Base-by-base conservation (phyloP, 2,113 vertebrate genomes). In the Hippocampus guttulatus region DNA sequence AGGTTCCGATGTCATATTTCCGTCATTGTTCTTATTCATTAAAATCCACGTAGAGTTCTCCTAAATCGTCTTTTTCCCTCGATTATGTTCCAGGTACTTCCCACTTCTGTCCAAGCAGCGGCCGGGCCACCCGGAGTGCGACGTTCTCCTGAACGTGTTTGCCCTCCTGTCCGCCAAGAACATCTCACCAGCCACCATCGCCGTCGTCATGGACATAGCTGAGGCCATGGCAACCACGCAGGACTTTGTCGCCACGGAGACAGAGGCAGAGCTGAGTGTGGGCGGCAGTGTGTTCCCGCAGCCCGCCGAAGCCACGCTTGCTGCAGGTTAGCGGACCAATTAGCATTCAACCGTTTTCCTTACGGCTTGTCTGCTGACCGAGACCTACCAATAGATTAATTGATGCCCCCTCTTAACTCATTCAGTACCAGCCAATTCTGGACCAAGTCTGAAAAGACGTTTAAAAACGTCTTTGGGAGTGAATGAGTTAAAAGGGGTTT, bases 51-150 rank as follows among this genome's bases (percentile, higher is more conserved):
- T 64, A 6, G 16, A 14, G 11, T 68, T 33, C 5, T 38, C n/a
- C 52, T 40, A 2, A 45, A 60, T 47, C 18, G 2, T 2, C 5
- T 61, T 1, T 40, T 51, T 43, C 14, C 0, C n/a, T 27, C 30
- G 11, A 5, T 14, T 38, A 70, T 68, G 69, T 87, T 10, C 77
- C 84, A 99, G 97, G 68, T 99, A 90, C 84, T 96, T 98, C 71
- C 93, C 94, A 77, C 91, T 98, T 58, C 81, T 99, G 85, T 94
- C 92, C 70, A 98, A 98, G 83, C 94, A 96, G 85, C 93, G 78
- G 51, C 89, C 93, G 0, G 92, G 84, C 16, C 92, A 92, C 27
- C 94, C 95, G 0, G 94, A 96, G 79, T 94, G 70, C 60, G 93
- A 94, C 61, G 69, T 96, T 80, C 90, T 99, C 67, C 86, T 85